Base-by-base conservation (phyloP, 1,140 invertebrate genomes). In the Papilio glaucus region DNA sequence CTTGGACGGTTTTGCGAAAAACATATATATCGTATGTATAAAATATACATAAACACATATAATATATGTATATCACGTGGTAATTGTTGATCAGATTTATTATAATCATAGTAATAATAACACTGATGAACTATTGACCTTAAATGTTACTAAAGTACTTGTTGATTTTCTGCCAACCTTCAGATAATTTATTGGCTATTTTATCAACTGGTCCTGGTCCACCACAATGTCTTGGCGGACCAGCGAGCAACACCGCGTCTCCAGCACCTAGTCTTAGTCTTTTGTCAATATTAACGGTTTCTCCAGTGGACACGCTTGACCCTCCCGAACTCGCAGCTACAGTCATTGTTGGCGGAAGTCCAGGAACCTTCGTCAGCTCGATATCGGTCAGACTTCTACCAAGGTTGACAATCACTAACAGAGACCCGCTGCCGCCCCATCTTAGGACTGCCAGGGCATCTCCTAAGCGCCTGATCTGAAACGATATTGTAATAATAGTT, bases 101-200 rank as follows among this genome's bases (percentile, higher is more conserved):
- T 21, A 49, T 0, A 24, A 7, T 12, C 21, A 53, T 24, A 33
- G 29, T 33, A 9, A 24, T 53, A 9, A 53, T 53, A 53, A 53
- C 49, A 24, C 12, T 3, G 29, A 33, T 33, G 29, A 33, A 33
- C 29, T 33, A 33, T 53, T 21, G 18, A 57, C 57, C 21, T 72
- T 83, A 88, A 7, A 72, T 57, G 71, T 77, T 86, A 65, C 84
- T 84, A 72, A 93, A 92, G 74, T 92, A 93, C 71, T 90, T 90
- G 74, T 90, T 93, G 24, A 93, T 74, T 72, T 92, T 93, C 74
- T 93, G 90, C 89, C 89, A 90, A 0, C 91, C 92, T 71, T 93
- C 92, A 5, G 84, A 78, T 6, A 93, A 70, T 75, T 92, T 93
- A 60, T 61, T 89, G 21, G 91, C 80, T 37, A 93, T 93, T 70